phyloP scores from a whole-genome alignment of 2,888 invertebrate species.

The Orchesellides sinensis region DNA sequence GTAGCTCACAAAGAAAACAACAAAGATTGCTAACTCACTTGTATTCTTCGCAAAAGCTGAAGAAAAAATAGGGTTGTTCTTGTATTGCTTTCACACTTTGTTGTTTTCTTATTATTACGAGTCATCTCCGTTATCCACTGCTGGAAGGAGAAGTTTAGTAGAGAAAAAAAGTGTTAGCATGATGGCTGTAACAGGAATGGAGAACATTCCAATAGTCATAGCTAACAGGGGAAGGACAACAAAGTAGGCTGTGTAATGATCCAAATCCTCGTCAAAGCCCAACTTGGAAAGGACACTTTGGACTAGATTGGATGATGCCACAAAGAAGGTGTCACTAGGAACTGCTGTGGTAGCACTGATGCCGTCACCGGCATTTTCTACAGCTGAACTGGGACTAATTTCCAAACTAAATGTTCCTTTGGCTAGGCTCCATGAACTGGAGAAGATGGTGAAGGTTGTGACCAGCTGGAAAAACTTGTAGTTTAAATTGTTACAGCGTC shows the following conservation, averaged over 20 bases:
- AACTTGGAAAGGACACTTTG: neutral
- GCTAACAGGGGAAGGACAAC: conserved; percentile 4
- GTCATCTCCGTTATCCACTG: conserved; percentile 33
- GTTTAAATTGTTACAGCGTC: neutral
- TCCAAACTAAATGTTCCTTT: neutral
- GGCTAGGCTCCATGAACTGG: neutral
- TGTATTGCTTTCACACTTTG: neutral
- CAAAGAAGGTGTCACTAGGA: neutral
- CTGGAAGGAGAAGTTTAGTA: conserved; percentile 13
- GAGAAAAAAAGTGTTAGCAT: conserved; percentile 25
- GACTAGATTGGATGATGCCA: neutral
- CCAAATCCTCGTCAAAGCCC: conserved; percentile 23
- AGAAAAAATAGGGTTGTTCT: too few relatives aligned
- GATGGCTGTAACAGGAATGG: conserved; percentile 13
- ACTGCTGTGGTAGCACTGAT: neutral
- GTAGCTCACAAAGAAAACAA: too few relatives aligned
- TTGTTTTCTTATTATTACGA: neutral
- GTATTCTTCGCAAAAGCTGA: neutral
- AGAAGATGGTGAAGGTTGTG: neutral
- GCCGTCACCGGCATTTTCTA: neutral
- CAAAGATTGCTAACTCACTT: neutral
- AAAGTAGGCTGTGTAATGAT: conserved; percentile 5
- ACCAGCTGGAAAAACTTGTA: neutral
- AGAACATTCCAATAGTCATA: neutral
- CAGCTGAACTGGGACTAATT: neutral